Evolutionary conservation across 2,797 vertebrate species (phyloP), one percentile per base, ranked within the genome.

Genomic region (Enteromius paludinosus): DNA sequence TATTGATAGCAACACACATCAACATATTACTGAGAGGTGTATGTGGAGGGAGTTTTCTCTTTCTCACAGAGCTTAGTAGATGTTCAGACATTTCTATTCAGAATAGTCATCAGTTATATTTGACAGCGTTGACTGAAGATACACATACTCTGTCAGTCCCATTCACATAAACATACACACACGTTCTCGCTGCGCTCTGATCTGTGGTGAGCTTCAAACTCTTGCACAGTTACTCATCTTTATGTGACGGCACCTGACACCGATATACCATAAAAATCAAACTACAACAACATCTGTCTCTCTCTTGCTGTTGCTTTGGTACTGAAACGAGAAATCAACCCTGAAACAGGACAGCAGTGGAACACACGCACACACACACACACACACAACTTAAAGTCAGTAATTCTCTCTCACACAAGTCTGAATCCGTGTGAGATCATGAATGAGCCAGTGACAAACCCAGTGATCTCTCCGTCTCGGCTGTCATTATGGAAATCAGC

Each of bases 241-340:
- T 85, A 86, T 86, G 82, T 87, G 87, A 90, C 87, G 85, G 82
- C 85, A 89, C 85, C 86, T 88, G 88, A 86, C 87, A 87, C 90
- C 88, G 87, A 64, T 81, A 80, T 87, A 84, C 78, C 86, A 76
- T 84, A 82, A 88, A 88, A 90, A 91, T 90, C 87, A 87, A 83
- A 66, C 30, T 62, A 78, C 68, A 85, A 74, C 49, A 81, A 83
- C 80, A 84, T 88, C 82, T 81, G 77, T 87, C 72, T 86, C 65
- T 87, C 84, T 87, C 81, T 23, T 18, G 7, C 68, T 47, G 18
- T 86, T 89, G 80, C 9, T 75, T 59, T 75, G 25, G n/a, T 41
- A 18, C 33, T 41, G n/a, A 45, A 45, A 45, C 56, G 62, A 76
- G 74, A 76, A 62, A 45, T 76, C 17, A 62, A 76, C 56, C 17